Evolutionary conservation across 1,140 invertebrate genomes (phyloP), one percentile per base, ranked within the genome.

Genomic region (Agraylea sexmaculata): DNA sequence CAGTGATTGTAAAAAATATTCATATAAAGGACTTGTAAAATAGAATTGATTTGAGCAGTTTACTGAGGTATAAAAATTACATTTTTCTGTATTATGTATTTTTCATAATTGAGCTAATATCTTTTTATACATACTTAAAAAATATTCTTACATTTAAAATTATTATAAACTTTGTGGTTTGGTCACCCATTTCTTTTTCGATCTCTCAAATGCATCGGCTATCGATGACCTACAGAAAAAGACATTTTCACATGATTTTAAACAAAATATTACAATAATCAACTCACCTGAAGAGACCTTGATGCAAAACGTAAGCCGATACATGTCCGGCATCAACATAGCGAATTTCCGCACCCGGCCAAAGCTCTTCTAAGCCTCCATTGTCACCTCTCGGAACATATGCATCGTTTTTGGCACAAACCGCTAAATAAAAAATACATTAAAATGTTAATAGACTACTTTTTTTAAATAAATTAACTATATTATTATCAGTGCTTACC

Each of bases 321-420:
- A 98, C 81, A 62, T 97, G 93, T 0, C 94, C 94, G 30, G 82
- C 76, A 60, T 90, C 74, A 19, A 97, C 70, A 57, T 84, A 88
- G 30, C 86, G 75, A 37, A 97, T 74, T 59, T 89, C 82, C 27
- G 78, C 79, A 6, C 88, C 88, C 0, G 90, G 90, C 92, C 92
- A 97, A 40, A 96, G 77, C 46, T 91, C 77, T 47, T 84, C 75
- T 15, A 96, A 66, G 38, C 78, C 75, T 38, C 80, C 77, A 20
- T 87, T 81, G 37, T 82, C 79, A 12, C 87, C 78, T 17, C 86
- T 71, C 0, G 91, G 89, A 15, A 97, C 83, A 64, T 98, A 98
- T 1, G 84, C 91, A 66, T 97, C 92, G 43, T 88, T 73, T 50
- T 76, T 78, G 1, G 88, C 88, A 51, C 87, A 85, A 4, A 93